Evolutionary conservation across 2,113 vertebrate genomes (phyloP).

Genomic region (Periophthalmus modestus): DNA sequence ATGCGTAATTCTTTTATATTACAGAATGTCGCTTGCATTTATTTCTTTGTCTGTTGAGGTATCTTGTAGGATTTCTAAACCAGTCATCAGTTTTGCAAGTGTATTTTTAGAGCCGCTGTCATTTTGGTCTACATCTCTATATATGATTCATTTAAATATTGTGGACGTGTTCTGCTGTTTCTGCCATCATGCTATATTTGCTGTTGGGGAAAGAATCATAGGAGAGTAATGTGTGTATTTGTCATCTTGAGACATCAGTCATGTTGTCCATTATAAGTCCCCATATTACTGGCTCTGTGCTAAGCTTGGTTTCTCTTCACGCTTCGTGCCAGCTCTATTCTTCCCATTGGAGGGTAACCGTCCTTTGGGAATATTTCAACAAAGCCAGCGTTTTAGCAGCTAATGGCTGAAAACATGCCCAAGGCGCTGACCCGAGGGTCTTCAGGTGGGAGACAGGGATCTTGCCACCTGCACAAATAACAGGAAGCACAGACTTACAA

Average conservation of each 20-base stretch:
- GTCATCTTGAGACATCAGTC: constrained; percentile 35
- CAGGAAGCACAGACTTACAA: constrained; percentile 61
- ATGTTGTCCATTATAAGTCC: constrained; percentile 18
- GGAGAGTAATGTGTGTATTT: constrained; percentile 9
- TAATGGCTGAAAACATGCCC: constrained; percentile 48
- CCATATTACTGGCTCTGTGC: constrained; percentile 11
- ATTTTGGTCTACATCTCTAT: constrained; percentile 3
- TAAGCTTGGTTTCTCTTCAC: constrained; percentile 17
- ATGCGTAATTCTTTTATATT: neutral
- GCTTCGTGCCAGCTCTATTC: constrained; percentile 2
- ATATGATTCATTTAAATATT: constrained; percentile 13
- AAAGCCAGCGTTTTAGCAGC: constrained; percentile 47
- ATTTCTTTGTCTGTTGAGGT: neutral
- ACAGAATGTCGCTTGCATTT: no score
- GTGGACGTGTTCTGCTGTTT: constrained; percentile 5
- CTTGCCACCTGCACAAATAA: constrained; percentile 63
- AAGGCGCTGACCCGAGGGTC: constrained; percentile 33
- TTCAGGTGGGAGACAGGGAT: constrained; percentile 37
- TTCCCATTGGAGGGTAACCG: constrained; percentile 30
- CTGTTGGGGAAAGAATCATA: constrained; percentile 13
- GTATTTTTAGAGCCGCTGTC: constrained; percentile 22
- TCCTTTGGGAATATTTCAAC: constrained; percentile 34
- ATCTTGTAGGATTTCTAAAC: neutral
- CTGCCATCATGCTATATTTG: constrained; percentile 26
- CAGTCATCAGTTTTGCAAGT: neutral